Percentiles rank a stretch among this genome's conserved stretches.
phyloP scores from a whole-genome alignment of 2,888 invertebrate genomes.

The Cephus spinipes region DNA sequence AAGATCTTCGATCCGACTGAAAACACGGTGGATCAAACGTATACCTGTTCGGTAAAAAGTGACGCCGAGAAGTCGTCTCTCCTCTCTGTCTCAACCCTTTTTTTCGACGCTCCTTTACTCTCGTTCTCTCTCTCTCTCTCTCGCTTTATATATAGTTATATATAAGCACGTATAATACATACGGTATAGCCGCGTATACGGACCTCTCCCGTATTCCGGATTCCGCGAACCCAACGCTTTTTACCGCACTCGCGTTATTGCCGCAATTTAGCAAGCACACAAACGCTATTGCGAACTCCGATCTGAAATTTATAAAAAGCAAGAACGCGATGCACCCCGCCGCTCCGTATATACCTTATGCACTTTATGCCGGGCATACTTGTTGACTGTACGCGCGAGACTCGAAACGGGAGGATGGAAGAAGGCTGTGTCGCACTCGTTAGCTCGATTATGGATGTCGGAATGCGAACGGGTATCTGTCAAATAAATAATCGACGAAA shows the following conservation, averaged over 20 bases:
- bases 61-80: background rate
- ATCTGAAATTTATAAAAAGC: background rate
- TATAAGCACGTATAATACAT: background rate
- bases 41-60: background rate
- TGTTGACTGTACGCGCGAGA: background rate
- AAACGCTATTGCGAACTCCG: slow-evolving; percentile 19
- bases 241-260: slow-evolving; percentile 50
- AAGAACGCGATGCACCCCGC: background rate
- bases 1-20: background rate
- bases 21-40: background rate
- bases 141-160: background rate
- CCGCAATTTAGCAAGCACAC: slow-evolving; percentile 51
- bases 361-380: background rate
- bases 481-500: slow-evolving; percentile 49
- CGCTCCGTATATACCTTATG: slow-evolving; percentile 15
- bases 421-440: background rate
- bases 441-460: slow-evolving; percentile 29
- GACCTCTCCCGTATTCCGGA: slow-evolving; percentile 40
- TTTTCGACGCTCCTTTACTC: slow-evolving; percentile 4
- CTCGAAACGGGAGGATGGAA: background rate
- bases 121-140: slow-evolving; percentile 11
- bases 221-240: slow-evolving; percentile 52
- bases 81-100: background rate
- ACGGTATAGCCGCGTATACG: background rate
- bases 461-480: slow-evolving; percentile 38